Percentiles rank a stretch among this genome's conserved stretches.
These are phyloP conservation scores for Alloscopus bannaensis DNA, from an alignment of 2,888 invertebrate species.

Conservation along the genomic window DNA sequence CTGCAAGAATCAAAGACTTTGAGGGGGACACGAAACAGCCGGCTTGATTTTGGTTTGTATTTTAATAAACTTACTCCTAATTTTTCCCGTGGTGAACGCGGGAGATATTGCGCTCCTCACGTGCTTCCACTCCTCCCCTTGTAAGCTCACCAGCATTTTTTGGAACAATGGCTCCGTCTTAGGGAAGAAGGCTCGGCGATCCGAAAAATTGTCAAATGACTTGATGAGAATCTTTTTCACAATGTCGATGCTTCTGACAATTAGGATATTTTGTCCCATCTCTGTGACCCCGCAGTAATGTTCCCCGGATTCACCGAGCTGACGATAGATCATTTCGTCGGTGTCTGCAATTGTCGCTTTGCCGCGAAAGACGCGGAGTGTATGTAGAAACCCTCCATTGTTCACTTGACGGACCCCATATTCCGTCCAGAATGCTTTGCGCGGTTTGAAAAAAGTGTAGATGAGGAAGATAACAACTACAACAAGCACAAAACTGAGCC, in stretches of 20 bases:
- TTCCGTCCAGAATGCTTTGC: slow-evolving; percentile 21
- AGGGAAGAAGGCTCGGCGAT: slow-evolving; percentile 22
- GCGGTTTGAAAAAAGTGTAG: slow-evolving; percentile 1
- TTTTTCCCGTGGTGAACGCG: slow-evolving; percentile 48
- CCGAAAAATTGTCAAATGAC: slow-evolving; percentile 55
- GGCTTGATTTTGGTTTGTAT: too few species aligned
- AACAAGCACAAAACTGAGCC: neutral
- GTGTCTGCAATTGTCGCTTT: slow-evolving; percentile 14
- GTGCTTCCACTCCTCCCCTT: slow-evolving; percentile 38
- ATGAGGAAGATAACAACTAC: slow-evolving; percentile 11
- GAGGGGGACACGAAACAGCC: too few species aligned
- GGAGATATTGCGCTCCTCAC: slow-evolving; percentile 26
- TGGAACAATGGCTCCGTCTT: neutral
- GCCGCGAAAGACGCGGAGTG: slow-evolving; percentile 3
- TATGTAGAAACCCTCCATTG: neutral
- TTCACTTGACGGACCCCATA: slow-evolving; percentile 22
- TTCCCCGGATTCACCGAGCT: slow-evolving; percentile 1
- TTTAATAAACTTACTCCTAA: too few species aligned
- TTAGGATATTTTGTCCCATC: neutral
- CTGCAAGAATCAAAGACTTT: too few species aligned
- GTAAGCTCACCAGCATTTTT: neutral
- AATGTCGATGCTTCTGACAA: slow-evolving; percentile 42
- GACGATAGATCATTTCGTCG: neutral
- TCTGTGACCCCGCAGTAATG: slow-evolving; percentile 29
- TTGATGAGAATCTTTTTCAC: slow-evolving; percentile 44